Evolutionary conservation across 2,797 vertebrate genomes (phyloP).

Genomic region (Gambusia yucatana): DNA sequence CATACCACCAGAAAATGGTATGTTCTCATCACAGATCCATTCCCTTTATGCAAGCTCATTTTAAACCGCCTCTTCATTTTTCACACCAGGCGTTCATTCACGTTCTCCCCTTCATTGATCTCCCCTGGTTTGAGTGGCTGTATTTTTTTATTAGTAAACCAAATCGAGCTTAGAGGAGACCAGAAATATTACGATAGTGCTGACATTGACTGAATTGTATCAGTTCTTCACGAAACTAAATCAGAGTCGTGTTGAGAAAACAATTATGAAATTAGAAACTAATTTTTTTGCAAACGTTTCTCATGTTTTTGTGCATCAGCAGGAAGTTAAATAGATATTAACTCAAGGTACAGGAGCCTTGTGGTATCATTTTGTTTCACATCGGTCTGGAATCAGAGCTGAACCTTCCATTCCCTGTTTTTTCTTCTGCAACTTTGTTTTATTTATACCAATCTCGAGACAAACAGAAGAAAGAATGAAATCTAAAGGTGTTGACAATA

Average conservation of each 20-base stretch:
- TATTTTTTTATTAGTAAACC: constrained; percentile 71
- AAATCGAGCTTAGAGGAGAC: constrained; percentile 49
- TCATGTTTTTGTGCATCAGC: not conserved
- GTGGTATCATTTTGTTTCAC: not conserved
- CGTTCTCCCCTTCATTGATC: constrained; percentile 41
- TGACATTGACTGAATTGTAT: constrained; percentile 47
- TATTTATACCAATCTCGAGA: not conserved
- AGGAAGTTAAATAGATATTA: not conserved
- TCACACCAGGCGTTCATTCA: constrained; percentile 37
- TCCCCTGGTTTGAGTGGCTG: constrained; percentile 36
- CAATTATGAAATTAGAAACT: not conserved
- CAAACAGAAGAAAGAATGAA: not conserved
- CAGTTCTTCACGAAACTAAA: constrained; percentile 38
- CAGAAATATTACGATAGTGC: constrained; percentile 54
- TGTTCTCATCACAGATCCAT: constrained; percentile 42
- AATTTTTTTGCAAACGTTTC: not conserved
- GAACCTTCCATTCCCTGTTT: not conserved
- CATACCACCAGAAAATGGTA: constrained; percentile 19
- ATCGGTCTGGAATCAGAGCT: constrained; percentile 1
- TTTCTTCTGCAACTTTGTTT: not conserved
- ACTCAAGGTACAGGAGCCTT: not conserved
- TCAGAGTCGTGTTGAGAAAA: constrained; percentile 5
- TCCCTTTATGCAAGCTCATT: constrained; percentile 14
- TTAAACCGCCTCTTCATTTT: constrained; percentile 39
- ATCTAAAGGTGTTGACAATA: not conserved